phyloP scores from a whole-genome alignment of 1,140 invertebrate species.

The Bombus ignitus region DNA sequence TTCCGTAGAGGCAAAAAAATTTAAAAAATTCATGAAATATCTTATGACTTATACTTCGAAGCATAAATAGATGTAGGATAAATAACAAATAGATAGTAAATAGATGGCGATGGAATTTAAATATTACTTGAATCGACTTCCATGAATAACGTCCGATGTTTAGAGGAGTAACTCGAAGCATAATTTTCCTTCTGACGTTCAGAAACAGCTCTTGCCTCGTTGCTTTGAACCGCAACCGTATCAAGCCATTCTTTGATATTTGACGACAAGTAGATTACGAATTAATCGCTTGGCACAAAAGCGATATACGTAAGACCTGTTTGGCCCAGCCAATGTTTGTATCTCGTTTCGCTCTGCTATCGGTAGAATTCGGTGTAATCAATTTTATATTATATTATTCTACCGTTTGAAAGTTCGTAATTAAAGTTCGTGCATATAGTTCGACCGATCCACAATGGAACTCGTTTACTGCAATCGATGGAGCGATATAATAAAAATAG shows the following conservation, averaged over 20 bases:
- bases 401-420: no score
- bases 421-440: background rate
- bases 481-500: background rate
- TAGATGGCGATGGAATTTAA: background rate
- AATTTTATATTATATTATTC: background rate
- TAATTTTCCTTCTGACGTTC: background rate
- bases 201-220: background rate
- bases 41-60: background rate
- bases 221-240: background rate
- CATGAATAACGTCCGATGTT: background rate
- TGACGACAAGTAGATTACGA: background rate
- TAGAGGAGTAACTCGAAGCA: background rate
- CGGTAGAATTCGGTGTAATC: background rate
- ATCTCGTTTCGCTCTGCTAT: background rate
- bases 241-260: background rate
- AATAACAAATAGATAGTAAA: no score
- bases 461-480: background rate
- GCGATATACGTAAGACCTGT: no score
- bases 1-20: no score
- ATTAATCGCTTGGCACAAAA: background rate
- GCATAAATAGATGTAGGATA: background rate
- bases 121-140: background rate
- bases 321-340: no score
- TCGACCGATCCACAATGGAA: background rate
- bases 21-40: background rate